Base-by-base conservation (phyloP, 1,140 invertebrate genomes). In the Heliconius nattereri region DNA sequence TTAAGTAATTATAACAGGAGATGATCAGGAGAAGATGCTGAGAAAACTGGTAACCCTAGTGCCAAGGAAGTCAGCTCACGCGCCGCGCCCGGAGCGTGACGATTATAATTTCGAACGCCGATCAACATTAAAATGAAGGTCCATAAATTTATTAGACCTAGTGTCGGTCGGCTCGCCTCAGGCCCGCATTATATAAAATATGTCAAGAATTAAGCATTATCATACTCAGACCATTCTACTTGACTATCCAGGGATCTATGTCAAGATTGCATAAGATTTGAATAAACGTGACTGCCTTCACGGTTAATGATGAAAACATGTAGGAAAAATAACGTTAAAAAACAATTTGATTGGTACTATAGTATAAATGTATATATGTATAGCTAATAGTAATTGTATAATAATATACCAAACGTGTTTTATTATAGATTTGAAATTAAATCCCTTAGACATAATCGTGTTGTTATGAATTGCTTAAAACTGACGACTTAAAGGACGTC, bases 91-190 rank as follows among this genome's bases (percentile, higher is more conserved):
- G 86, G 81, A 93, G 93, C 92, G 83, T 90, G 88, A 90, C 89
- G 91, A 92, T 93, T 93, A 93, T 93, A 90, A 92, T 94, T 94
- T 92, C 89, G 91, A 93, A 85, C 89, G 81, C 87, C 92, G 93
- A 93, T 94, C 91, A 93, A 92, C 92, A 91, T 92, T 89, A 94
- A 93, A 92, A 94, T 93, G 92, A 89, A 93, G 86, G 89, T 86
- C 86, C 91, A 93, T 94, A 94, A 93, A 94, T 94, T 94, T 94
- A 93, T 94, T 92, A 93, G 92, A 93, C 92, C 92, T 92, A 92
- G 91, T 92, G 93, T 94, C 92, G 92, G 93, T 86, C 85, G 80
- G 80, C 76, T 86, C 78, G 91, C 93, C 92, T 79, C 83, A 73
- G 91, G 93, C 90, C 84, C 84, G 89, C 87, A 93, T 94, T 94